Base-by-base conservation (phyloP, 2,888 invertebrate genomes). In the Oscheius sp. region DNA sequence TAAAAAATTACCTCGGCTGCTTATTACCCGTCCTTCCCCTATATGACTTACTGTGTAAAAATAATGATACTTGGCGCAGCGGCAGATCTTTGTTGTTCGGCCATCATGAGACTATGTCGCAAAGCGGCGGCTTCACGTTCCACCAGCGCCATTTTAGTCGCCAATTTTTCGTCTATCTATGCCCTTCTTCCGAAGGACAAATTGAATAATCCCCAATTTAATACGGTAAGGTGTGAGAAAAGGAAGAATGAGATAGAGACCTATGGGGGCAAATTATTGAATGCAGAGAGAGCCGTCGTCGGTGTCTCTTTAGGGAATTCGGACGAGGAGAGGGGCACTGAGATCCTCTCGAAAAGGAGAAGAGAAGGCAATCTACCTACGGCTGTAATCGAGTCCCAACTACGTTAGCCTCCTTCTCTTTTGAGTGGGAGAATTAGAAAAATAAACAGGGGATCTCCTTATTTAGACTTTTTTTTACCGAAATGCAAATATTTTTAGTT, bases 341-440 rank as follows among this genome's bases (percentile, higher is more conserved):
- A 41, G 41, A 56, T 17, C 36, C n/a, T n/a, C n/a, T n/a, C n/a
- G n/a, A n/a, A n/a, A n/a, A n/a, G n/a, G n/a, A n/a, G n/a, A n/a
- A n/a, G n/a, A n/a, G n/a, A n/a, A n/a, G n/a, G 54, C 59, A 59
- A 59, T 59, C 59, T 59, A 59, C 59, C 59, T 59, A 59, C 5
- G 24, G 50, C 28, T 14, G 59, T 59, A 59, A 59, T 59, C 59
- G 59, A 59, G 59, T 59, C 59, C 44, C 28, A 59, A 59, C 59
- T 26, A 59, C 44, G 59, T 59, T 59, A 59, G 59, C 26, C 28
- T 30, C 26, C 22, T n/a, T 41, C 20, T n/a, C n/a, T n/a, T n/a
- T n/a, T n/a, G n/a, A n/a, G n/a, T 12, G 33, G 22, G 33, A 32
- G n/a, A 54, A 28, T 17, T 20, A 9, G n/a, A n/a, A n/a, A 14